Base-by-base conservation (phyloP, 2,797 vertebrate genomes). In the Dermochelys coriacea region DNA sequence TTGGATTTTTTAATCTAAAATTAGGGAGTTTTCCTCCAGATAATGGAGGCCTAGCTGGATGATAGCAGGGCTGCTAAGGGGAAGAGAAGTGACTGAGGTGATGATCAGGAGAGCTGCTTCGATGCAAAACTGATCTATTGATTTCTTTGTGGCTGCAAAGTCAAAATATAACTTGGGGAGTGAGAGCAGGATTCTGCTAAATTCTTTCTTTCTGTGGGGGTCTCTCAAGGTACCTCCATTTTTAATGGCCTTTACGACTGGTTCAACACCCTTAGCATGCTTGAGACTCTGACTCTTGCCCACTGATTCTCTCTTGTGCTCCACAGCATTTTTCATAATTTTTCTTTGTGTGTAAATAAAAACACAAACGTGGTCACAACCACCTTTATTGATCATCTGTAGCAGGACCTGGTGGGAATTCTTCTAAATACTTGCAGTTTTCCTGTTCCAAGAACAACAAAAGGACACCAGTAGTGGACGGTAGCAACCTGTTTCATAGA, bases 291-390 rank as follows among this genome's bases (percentile, higher is more conserved):
- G n/a, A n/a, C n/a, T 91, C 0, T 5, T 27, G 31, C 80, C 47
- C 61, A n/a, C 18, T 54, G 47, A 85, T 54, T 4, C 11, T 6
- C 4, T n/a, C 34, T 80, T 29, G 18, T 41, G n/a, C 55, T 61
- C 15, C 50, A 15, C 5, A 9, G 2, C 21, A 2, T 16, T 88
- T 1, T 0, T 74, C 6, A 14, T 0, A 2, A 14, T 1, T 41
- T 1, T n/a, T 1, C 82, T 57, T 27, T 57, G 4, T 29, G 55
- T 29, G 55, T 54, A 54, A 54, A 54, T 54, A 23, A 54, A 23
- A 25, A 54, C 23, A 54, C 54, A 54, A 25, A 54, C 4, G 3
- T 54, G 10, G 8, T 54, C 54, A 25, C 54, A 54, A 54, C 9
- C 14, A 34, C 29, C 31, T 61, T 61, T 61, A 31, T 61, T 34